Percentiles rank a stretch among this genome's conserved stretches.
Conservation (phyloP, 1,140 invertebrate genomes). For the Globodera rostochiensis region DNA sequence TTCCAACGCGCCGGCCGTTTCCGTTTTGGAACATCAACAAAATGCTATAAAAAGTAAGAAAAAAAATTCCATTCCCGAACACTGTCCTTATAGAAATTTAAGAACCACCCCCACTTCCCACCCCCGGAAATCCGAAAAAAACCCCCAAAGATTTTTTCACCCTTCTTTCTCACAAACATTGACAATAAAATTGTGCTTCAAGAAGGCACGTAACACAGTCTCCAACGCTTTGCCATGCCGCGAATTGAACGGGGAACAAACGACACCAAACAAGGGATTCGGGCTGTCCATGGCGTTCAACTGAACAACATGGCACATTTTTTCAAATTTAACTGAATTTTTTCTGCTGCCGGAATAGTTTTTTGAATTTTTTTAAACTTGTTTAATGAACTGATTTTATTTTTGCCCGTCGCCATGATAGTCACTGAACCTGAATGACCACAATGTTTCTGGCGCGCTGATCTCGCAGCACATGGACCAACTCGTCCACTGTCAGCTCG, state of each 20-base stretch:
- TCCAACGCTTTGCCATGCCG: constrained; percentile 17
- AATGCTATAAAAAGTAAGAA: background rate
- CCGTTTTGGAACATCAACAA: background rate
- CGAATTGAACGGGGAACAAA: constrained; percentile 20
- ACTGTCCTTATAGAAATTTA: too few species aligned
- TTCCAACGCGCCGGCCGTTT: constrained; percentile 3
- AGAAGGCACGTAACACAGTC: constrained; percentile 6
- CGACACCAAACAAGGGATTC: background rate
- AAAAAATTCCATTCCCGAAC: background rate
- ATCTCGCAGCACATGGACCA: constrained; percentile 16
- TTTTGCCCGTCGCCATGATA: too few species aligned
- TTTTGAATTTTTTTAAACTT: background rate
- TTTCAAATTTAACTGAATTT: too few species aligned
- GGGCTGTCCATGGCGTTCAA: background rate
- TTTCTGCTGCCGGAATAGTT: too few species aligned
- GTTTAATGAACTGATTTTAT: too few species aligned
- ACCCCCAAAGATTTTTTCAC: background rate
- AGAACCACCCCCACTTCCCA: too few species aligned
- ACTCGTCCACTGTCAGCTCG: background rate
- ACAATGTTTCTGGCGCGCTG: constrained; percentile 11
- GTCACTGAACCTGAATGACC: background rate
- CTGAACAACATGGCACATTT: background rate
- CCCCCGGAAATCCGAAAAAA: too few species aligned
- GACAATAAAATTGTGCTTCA: constrained; percentile 21
- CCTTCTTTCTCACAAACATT: background rate